Base-by-base conservation (phyloP, 2,888 invertebrate genomes). In the Nebria salina region DNA sequence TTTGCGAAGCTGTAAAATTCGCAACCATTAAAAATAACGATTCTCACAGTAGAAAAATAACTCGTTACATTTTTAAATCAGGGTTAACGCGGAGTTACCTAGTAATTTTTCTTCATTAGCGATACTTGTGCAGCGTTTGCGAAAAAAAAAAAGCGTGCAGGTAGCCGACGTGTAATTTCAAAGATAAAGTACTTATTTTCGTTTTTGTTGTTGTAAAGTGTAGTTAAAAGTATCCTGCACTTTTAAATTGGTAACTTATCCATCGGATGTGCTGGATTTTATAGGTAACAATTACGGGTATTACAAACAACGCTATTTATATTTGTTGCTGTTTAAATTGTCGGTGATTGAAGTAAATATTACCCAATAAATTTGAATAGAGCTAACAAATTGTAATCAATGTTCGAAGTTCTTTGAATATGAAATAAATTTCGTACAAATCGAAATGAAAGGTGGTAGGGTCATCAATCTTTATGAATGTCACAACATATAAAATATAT, bases 381-480 rank as follows among this genome's bases (percentile, higher is more conserved):
- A 34, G 34, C 34, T 34, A 34, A 34, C 34, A 34, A 34, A 34
- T 34, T 34, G 34, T 34, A 34, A 34, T 34, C 34, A 34, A 34
- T 34, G 34, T 34, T 66, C 13, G 66, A 15, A 4, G 25, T 25
- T 20, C 66, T 20, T 66, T 66, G 13, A 66, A 66, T 20, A 66
- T 66, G 25, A 66, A 11, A 25, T 66, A 20, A 20, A 25, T 25
- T 20, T 13, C 15, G 66, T 8, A 8, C 13, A 7, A 11, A 66
- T 66, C 15, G 25, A 66, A 34, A 4, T 66, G 7, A 66, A 25
- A n/a, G 20, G 20, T 20, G 20, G 65, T n/a, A 65, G 66, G 25
- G 25, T 25, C 15, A 66, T 66, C 66, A 25, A 66, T 66, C 25
- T 15, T 65, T 65, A 66, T 66, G 66, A 66, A 66, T 66, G 66